Evolutionary conservation across 2,113 vertebrate species (phyloP), one percentile per base, ranked within the genome.

Genomic region (Campylorhamphus procurvoides): DNA sequence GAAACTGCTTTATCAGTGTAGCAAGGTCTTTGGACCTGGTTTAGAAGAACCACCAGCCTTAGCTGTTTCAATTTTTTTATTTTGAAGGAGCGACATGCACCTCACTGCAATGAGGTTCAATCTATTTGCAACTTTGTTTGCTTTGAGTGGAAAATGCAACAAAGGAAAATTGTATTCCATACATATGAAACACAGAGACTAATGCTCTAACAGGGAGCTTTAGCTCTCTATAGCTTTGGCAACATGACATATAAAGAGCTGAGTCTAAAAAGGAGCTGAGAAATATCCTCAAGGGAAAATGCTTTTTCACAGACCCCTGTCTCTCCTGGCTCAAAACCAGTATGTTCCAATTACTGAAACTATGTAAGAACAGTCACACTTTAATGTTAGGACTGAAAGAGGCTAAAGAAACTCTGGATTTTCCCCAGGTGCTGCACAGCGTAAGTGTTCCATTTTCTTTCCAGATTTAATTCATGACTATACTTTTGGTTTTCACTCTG

Each of bases 261-360:
- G 44, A 84, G 33, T 14, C 40, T 87, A 56, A 82, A 94, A 96
- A 91, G 44, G 9, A 66, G 37, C 22, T 76, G 67, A 83, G 72
- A 92, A 93, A 89, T 80, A 80, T 62, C 96, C 85, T 88, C 74
- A 90, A 74, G 22, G 27, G 20, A 29, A 80, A 95, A 77, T 10
- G 16, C 35, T 88, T 92, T 78, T 60, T 23, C n/a, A 81, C 69
- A 92, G 73, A 60, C 18, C 31, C 16, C 56, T 84, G 76, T 71
- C 80, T 94, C 27, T 84, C 60, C 84, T 89, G 42, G 69, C 52
- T 72, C 40, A 87, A 91, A 87, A 44, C 0, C 66, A 68, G 12
- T 78, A n/a, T n/a, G 14, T 75, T 92, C 87, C 94, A 97, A 91
- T 89, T 95, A 75, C 40, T 72, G 60, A 40, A 84, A 62, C 22